phyloP scores from a whole-genome alignment of 2,797 vertebrate species.

The Artibeus lituratus region DNA sequence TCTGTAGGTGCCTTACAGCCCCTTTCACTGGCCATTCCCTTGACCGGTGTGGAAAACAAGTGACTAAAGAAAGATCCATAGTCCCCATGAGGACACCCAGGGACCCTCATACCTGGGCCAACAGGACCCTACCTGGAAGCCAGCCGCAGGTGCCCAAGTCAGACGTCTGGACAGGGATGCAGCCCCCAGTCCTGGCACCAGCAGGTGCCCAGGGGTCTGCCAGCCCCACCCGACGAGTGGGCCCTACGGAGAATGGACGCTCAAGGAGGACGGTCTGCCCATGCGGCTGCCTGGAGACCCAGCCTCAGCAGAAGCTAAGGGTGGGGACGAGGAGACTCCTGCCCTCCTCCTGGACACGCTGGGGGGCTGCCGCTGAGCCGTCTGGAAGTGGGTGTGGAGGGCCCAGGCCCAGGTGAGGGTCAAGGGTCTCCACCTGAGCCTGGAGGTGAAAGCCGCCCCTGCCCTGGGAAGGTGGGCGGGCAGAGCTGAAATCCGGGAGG shows the following conservation, averaged over 20 bases:
- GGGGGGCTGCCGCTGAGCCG: not conserved
- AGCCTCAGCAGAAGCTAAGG: not conserved
- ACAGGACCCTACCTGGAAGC: not conserved
- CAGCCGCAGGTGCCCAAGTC: not conserved
- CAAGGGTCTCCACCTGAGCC: not conserved
- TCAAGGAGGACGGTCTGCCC: not conserved
- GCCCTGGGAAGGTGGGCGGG: not conserved
- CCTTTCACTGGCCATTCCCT: not conserved
- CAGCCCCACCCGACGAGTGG: too few species aligned
- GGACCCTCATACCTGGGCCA: not conserved
- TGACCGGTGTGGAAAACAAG: not conserved
- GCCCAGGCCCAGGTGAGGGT: not conserved
- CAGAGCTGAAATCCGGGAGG: not conserved
- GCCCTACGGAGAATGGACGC: not conserved
- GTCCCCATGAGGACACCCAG: not conserved
- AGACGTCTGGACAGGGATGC: not conserved
- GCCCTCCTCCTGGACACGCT: not conserved
- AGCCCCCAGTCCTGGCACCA: not conserved
- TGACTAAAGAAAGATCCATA: not conserved
- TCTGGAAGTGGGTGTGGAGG: not conserved
- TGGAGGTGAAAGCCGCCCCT: not conserved
- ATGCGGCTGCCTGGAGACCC: not conserved
- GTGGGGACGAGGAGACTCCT: not conserved
- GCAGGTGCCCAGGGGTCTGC: not conserved
- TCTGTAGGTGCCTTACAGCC: not conserved